Percentiles rank a stretch among this genome's conserved stretches.
Evolutionary conservation across 2,797 vertebrate species (phyloP).

Genomic region (Acipenser ruthenus): DNA sequence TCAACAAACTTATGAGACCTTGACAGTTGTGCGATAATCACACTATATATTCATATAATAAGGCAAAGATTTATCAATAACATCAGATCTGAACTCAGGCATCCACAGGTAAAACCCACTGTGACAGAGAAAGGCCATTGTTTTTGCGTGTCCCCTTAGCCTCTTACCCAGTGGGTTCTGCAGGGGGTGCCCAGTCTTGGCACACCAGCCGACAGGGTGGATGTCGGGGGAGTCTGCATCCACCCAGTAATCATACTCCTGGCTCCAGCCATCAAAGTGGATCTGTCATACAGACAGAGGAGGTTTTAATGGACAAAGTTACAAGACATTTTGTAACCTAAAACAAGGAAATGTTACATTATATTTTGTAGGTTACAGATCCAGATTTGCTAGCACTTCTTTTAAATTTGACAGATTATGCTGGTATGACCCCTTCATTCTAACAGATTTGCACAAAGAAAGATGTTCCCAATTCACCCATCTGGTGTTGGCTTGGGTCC

Average conservation of each 20-base stretch:
- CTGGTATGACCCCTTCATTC: neutral
- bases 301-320: slow-evolving; percentile 12
- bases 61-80: neutral
- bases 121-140: neutral
- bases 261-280: slow-evolving; percentile 80
- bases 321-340: neutral
- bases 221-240: slow-evolving; percentile 77
- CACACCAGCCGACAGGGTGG: slow-evolving; percentile 81
- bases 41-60: neutral
- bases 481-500: no score
- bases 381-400: no score
- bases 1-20: no score
- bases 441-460: neutral
- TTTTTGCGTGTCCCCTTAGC: neutral
- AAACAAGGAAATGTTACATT: neutral
- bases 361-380: no score
- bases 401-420: no score
- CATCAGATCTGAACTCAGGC: neutral
- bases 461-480: neutral
- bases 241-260: slow-evolving; percentile 75
- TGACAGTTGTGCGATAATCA: neutral
- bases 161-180: slow-evolving; percentile 66
- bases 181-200: slow-evolving; percentile 75
- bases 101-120: neutral
- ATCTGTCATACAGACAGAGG: slow-evolving; percentile 48